Conservation (phyloP, 2,797 vertebrate genomes). For the Danio kyathit region DNA sequence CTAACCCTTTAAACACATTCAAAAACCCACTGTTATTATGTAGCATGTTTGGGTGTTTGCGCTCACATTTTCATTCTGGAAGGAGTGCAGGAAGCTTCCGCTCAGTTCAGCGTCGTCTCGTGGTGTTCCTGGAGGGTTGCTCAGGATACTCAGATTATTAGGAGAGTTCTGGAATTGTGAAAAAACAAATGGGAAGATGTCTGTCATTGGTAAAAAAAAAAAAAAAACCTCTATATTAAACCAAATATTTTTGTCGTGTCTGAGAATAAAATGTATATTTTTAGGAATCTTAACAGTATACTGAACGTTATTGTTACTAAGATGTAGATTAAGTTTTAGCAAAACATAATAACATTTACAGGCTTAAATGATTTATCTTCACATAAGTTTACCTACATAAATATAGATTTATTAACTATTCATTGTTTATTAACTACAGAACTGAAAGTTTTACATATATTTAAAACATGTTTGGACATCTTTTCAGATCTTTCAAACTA, state of each 20-base stretch:
- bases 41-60: neutral
- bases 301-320: neutral
- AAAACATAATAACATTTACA: neutral
- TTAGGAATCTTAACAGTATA: neutral
- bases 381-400: neutral
- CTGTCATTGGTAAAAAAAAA: neutral
- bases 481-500: too few relatives aligned
- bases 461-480: too few relatives aligned
- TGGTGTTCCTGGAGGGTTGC: constrained; percentile 97
- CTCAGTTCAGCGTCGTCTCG: constrained; percentile 94
- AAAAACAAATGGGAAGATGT: constrained; percentile 7
- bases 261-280: neutral
- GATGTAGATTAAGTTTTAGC: neutral
- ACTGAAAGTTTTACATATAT: neutral
- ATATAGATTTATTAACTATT: neutral
- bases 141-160: constrained; percentile 99
- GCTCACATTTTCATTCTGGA: constrained; percentile 98
- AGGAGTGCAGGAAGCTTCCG: constrained; percentile 99
- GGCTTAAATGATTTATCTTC: neutral
- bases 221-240: neutral
- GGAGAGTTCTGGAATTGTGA: constrained; percentile 90
- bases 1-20: too few relatives aligned
- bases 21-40: neutral
- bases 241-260: neutral
- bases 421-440: neutral